phyloP scores from a whole-genome alignment of 2,113 vertebrate genomes.

The Kryptolebias marmoratus region DNA sequence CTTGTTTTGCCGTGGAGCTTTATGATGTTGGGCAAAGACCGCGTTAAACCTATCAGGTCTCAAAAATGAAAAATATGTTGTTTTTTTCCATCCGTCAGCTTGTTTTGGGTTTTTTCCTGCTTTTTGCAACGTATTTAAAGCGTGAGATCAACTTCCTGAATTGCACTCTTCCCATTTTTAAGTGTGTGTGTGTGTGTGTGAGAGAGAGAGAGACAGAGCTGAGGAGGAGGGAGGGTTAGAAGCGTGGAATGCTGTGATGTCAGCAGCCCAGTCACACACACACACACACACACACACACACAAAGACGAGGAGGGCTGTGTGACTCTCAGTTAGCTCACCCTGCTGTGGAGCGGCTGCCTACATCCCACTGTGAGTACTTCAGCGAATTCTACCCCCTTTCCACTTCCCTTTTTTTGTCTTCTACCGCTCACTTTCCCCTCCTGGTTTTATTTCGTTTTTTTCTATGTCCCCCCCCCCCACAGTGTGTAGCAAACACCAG shows the following conservation, averaged over 20 bases:
- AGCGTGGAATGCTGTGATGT: slow-evolving; percentile 85
- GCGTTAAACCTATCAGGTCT: no score
- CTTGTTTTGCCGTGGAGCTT: no score
- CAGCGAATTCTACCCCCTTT: slow-evolving; percentile 51
- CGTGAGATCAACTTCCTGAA: slow-evolving; percentile 68
- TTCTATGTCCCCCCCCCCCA: no score
- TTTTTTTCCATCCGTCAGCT: no score
- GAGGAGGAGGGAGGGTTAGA: slow-evolving; percentile 45
- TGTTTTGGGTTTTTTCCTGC: background rate
- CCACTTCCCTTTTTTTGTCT: background rate
- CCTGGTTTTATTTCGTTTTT: background rate
- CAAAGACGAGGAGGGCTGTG: slow-evolving; percentile 79
- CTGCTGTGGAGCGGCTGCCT: slow-evolving; percentile 74
- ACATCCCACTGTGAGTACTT: slow-evolving; percentile 82
- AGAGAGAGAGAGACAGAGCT: slow-evolving; percentile 19
- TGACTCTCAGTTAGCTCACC: slow-evolving; percentile 74
- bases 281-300: slow-evolving; percentile 2
- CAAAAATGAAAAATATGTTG: no score
- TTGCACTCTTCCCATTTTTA: slow-evolving; percentile 28
- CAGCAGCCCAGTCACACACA: slow-evolving; percentile 78
- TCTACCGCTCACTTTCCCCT: background rate
- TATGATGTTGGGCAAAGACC: no score
- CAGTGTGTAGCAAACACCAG: slow-evolving; percentile 29
- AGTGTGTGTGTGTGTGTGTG: slow-evolving; percentile 2
- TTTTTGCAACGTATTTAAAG: slow-evolving; percentile 35